Evolutionary conservation across 1,140 invertebrate species (phyloP), one percentile per base, ranked within the genome.

Genomic region (Ostrea denselamellosa): DNA sequence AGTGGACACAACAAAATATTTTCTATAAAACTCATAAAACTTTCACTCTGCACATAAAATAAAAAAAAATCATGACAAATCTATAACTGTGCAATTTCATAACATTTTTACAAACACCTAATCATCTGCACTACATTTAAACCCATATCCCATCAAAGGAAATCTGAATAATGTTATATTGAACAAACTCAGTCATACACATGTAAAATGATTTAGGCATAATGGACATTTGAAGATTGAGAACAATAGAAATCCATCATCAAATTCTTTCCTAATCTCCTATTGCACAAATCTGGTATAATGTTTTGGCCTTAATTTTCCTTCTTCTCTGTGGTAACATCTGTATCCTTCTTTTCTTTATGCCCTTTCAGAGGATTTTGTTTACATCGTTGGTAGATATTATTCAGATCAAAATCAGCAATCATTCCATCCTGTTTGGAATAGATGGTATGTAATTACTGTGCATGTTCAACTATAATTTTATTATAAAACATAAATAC

Each of bases 311-410:
- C 77, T 89, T 65, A 91, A 28, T 91, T 85, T 25, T 91, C 90
- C 68, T 91, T 89, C 54, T 91, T 91, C 44, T 85, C 85, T 58
- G 89, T 88, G 22, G 68, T 86, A 19, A 17, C 85, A 53, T 88
- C 85, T 77, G 25, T 34, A 25, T 77, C 68, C 22, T 34, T 77
- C 51, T 91, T 89, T n/a, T 83, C 84, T 89, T 91, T 91, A 53
- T 87, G 86, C 17, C 86, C 85, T 53, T 88, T 62, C 83, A 94
- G 82, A 14, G 93, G 93, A 89, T 95, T 95, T 58, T 94, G 95
- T 93, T 98, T 98, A 90, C 97, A 98, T 90, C 97, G 96, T 87
- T 97, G 96, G 93, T 98, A 87, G 17, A 81, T 58, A n/a, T 71
- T 87, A 54, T 87, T 87, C 25, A 89, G 56, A 52, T 89, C 88